Conservation (phyloP, 1,140 invertebrate genomes). For the Theocolax elegans region DNA sequence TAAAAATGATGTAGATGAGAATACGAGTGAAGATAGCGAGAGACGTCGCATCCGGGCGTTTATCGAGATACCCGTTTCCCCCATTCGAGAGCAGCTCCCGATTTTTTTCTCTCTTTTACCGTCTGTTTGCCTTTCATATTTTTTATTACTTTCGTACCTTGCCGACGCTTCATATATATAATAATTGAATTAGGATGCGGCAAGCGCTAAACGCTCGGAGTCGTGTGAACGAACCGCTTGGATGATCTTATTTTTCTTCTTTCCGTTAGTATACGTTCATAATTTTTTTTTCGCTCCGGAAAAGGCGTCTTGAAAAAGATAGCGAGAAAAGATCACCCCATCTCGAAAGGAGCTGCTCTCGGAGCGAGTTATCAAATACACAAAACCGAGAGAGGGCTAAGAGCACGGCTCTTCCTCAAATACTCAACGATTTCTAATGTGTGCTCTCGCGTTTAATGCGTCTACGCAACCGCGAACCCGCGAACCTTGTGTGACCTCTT, state of each 20-base stretch:
- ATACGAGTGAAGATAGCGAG: constrained; percentile 8
- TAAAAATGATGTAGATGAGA: background rate
- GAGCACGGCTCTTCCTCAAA: constrained; percentile 53
- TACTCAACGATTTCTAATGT: constrained; percentile 48
- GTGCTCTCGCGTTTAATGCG: constrained; percentile 55
- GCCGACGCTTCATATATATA: background rate
- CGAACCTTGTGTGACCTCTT: background rate
- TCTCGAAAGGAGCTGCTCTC: background rate
- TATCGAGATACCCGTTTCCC: constrained; percentile 27
- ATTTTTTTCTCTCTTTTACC: background rate
- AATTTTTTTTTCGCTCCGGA: constrained; percentile 1
- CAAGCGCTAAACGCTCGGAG: constrained; percentile 39
- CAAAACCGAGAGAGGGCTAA: constrained; percentile 47
- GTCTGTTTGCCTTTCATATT: constrained; percentile 37
- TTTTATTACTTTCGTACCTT: background rate
- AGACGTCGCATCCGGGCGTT: constrained; percentile 42
- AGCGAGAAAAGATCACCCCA: constrained; percentile 30
- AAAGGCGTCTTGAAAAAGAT: constrained; percentile 8
- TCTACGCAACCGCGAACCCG: constrained; percentile 42
- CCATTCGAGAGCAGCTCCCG: background rate
- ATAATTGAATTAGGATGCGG: constrained; percentile 47
- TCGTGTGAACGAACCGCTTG: constrained; percentile 12
- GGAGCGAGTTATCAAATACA: constrained; percentile 58
- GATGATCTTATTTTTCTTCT: constrained; percentile 29
- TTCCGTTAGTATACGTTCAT: background rate